These are phyloP conservation scores for Cyclura pinguis DNA, from an alignment of 2,797 vertebrate genomes.

Conservation along the genomic window DNA sequence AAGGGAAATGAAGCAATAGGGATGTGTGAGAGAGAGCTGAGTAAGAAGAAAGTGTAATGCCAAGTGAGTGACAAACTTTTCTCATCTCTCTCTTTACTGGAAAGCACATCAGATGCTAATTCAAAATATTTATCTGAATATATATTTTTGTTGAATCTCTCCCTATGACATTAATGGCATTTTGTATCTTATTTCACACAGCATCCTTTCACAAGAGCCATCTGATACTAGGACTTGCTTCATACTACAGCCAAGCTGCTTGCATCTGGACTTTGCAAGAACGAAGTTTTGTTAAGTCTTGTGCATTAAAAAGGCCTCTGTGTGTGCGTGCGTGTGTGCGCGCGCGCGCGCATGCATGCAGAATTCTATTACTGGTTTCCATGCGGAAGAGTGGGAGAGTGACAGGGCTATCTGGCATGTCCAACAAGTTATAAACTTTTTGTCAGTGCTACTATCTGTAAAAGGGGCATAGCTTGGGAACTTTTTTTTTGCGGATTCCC, in stretches of 20 bases:
- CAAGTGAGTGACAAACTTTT: conserved; percentile 71
- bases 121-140: conserved; percentile 25
- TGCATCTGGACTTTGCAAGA: neutral
- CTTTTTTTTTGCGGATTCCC: no score
- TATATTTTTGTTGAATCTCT: neutral
- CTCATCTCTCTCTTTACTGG: conserved; percentile 51
- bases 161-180: neutral
- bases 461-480: neutral
- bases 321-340: neutral
- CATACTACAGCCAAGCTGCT: conserved; percentile 42
- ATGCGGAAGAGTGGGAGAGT: neutral
- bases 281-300: neutral
- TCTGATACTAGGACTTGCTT: conserved; percentile 30
- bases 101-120: conserved; percentile 61
- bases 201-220: neutral
- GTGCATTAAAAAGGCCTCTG: neutral
- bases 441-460: neutral
- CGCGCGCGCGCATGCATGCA: no score
- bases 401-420: neutral
- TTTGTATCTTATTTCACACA: neutral
- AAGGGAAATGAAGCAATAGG: conserved; percentile 66
- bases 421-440: neutral
- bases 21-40: conserved; percentile 48
- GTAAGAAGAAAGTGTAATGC: conserved; percentile 45
- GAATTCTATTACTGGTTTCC: conserved; percentile 2